These are phyloP conservation scores for Drosophila bunnanda DNA, from an alignment of 2,888 invertebrate genomes.

Conservation along the genomic window DNA sequence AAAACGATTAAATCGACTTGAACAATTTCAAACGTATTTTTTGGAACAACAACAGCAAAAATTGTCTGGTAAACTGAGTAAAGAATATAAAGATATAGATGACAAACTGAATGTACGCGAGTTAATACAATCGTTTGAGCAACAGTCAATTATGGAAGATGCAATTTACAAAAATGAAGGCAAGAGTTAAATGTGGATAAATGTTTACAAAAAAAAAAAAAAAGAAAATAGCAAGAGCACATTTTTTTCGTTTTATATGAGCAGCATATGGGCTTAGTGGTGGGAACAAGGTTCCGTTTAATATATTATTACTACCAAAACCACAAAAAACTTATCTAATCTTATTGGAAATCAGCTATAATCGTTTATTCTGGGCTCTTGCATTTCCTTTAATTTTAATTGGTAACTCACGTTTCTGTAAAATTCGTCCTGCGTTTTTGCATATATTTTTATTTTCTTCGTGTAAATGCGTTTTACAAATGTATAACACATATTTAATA, in stretches of 20 bases:
- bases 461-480: no score
- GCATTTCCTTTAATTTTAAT: no score
- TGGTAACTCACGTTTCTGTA: no score
- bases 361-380: no score
- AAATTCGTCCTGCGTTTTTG: no score
- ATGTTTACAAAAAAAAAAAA: neutral
- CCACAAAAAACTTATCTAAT: no score
- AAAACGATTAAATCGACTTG: conserved; percentile 65
- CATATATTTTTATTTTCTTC: no score
- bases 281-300: no score
- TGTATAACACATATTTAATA: no score
- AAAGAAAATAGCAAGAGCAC: neutral
- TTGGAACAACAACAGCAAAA: conserved; percentile 48
- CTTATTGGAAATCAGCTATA: no score
- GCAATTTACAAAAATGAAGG: conserved; percentile 14
- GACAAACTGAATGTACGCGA: conserved; percentile 85
- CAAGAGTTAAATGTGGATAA: conserved; percentile 21
- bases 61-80: neutral
- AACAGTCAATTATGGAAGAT: conserved; percentile 83
- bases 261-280: neutral
- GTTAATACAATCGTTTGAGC: conserved; percentile 87
- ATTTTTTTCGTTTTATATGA: no score
- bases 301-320: no score
- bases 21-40: conserved; percentile 64
- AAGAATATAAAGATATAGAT: neutral